Evolutionary conservation across 2,113 vertebrate genomes (phyloP).

Genomic region (Litocranius walleri): DNA sequence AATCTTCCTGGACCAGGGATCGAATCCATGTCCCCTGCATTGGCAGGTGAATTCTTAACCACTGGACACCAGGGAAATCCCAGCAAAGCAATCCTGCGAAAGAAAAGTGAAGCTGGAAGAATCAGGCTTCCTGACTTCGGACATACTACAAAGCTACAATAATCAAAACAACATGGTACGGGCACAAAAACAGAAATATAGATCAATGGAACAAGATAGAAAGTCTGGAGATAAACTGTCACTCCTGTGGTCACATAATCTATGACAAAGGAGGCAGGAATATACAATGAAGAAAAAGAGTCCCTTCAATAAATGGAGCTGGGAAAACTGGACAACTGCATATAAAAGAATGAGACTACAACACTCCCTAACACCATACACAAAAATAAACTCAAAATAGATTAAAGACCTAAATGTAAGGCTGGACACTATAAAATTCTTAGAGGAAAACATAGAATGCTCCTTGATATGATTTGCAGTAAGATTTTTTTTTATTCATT

Average conservation of each 20-base stretch:
- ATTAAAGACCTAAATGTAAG: not conserved
- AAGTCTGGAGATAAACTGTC: not conserved
- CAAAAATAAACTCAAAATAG: not conserved
- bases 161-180: not conserved
- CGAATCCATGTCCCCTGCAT: not conserved
- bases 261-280: not conserved
- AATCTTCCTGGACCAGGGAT: not conserved
- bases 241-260: not conserved
- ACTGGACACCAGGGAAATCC: not conserved
- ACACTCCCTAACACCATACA: not conserved
- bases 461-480: not conserved
- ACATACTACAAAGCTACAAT: not conserved
- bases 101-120: not conserved
- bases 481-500: not conserved
- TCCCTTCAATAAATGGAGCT: not conserved
- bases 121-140: not conserved
- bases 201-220: not conserved
- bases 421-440: not conserved
- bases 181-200: not conserved
- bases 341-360: not conserved
- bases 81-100: not conserved
- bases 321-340: not conserved
- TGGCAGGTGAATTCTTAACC: not conserved
- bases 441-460: not conserved
- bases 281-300: not conserved